Evolutionary conservation across 2,797 vertebrate species (phyloP).

Genomic region (Poecile montanus): DNA sequence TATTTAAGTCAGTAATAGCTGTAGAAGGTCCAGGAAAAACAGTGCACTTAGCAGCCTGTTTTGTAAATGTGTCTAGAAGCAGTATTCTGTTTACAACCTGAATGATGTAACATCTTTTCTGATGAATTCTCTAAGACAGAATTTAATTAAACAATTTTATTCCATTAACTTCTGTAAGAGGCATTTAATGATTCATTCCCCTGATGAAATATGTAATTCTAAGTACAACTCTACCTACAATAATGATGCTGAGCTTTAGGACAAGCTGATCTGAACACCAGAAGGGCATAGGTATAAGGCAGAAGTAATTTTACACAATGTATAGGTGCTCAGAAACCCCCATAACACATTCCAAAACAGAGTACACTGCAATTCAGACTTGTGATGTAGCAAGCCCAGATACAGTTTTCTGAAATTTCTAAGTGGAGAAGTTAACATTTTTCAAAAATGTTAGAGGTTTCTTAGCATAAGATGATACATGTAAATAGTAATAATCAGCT

Average conservation of each 20-base stretch:
- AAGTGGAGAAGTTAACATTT: background rate
- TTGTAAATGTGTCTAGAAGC: background rate
- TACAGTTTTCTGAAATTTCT: background rate
- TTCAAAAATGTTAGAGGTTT: background rate
- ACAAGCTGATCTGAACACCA: background rate
- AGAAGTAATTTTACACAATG: background rate
- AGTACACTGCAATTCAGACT: background rate
- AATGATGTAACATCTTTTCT: conserved; percentile 1
- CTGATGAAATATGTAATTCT: background rate
- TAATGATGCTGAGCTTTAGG: background rate
- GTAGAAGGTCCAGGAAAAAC: background rate
- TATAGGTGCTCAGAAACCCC: background rate
- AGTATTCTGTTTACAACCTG: background rate
- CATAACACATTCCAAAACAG: background rate
- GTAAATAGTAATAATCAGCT: background rate
- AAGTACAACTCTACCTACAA: background rate
- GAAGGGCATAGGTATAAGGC: background rate
- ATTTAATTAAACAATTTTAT: conserved; percentile 5
- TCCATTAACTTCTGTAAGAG: background rate
- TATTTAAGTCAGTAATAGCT: background rate
- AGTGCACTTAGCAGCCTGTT: background rate
- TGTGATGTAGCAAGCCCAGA: background rate
- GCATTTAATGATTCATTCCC: background rate
- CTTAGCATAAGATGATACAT: background rate
- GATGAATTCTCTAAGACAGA: background rate